Base-by-base conservation (phyloP, 2,888 invertebrate species). In the Argyresthia albistria region DNA sequence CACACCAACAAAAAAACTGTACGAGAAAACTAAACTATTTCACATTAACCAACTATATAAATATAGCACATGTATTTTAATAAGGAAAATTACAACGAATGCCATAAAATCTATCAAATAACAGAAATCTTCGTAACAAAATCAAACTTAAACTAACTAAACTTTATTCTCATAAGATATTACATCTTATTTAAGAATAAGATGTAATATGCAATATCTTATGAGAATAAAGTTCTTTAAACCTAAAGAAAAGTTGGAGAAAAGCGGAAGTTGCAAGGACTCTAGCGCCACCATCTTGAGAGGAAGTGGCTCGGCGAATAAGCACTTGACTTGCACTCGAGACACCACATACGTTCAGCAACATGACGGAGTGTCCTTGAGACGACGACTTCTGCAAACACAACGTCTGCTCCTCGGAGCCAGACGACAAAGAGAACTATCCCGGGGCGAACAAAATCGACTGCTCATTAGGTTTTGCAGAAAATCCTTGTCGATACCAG, bases 261-360 rank as follows among this genome's bases (percentile, higher is more conserved):
- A 49, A 15, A 15, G 15, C 16, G 42, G 50, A 50, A 52, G 47
- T 25, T 42, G 42, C 11, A 48, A 7, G 48, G 8, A 36, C 4
- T n/a, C n/a, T 14, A 37, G 37, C 14, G 48, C n/a, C 37, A 36
- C n/a, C 73, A 67, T 70, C 73, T 73, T 67, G 65, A 70, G 36
- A 36, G 36, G 66, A 66, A 68, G 71, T 80, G 81, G 77, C 80
- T 74, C 70, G 80, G 78, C 81, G 77, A 80, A 84, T 77, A 75
- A 78, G 74, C 79, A 71, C 84, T 81, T 62, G 67, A 69, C 68
- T 70, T 59, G 63, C 64, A 69, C 72, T 70, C 69, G 67, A 70
- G 66, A 69, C 70, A 59, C 75, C 76, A 67, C 73, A 25, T 25
- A 70, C 74, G 71, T 70, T 68, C 65, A 52, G 46, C 46, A 48